These are phyloP conservation scores for Drosophila sucinea DNA, from an alignment of 1,140 invertebrate genomes.

Conservation along the genomic window DNA sequence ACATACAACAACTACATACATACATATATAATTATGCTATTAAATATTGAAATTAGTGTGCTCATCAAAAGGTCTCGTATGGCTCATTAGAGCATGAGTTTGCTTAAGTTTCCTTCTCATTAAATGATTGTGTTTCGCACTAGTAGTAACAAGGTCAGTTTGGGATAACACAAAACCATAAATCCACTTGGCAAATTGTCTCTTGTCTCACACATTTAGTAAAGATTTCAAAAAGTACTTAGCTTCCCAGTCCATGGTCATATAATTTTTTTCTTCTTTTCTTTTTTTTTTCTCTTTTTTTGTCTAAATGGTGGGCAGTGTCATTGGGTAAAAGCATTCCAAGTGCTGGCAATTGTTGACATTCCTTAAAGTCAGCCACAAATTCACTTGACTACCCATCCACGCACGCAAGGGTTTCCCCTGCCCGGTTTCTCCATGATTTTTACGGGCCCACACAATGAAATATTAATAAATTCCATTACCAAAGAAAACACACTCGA, in stretches of 20 bases:
- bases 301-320: conserved; percentile 20
- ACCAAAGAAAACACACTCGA: conserved; percentile 79
- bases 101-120: not conserved
- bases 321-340: conserved; percentile 39
- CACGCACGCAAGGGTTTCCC: not conserved
- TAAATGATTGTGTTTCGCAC: conserved; percentile 1
- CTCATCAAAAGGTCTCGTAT: not conserved
- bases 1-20: not conserved
- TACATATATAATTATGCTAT: conserved; percentile 18
- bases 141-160: not conserved
- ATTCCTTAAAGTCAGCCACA: conserved; percentile 67
- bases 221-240: conserved; percentile 46
- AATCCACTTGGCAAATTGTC: conserved; percentile 8
- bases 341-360: conserved; percentile 69
- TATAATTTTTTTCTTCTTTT: not conserved
- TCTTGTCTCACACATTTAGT: conserved; percentile 19
- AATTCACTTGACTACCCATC: conserved; percentile 48
- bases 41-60: conserved; percentile 14
- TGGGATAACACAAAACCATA: not conserved
- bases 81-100: not conserved
- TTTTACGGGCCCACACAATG: conserved; percentile 64
- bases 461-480: conserved; percentile 82
- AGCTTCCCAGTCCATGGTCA: conserved; percentile 18
- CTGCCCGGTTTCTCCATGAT: not conserved
- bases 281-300: not conserved